Conservation (phyloP, 2,113 vertebrate genomes). For the Loxodonta africana region DNA sequence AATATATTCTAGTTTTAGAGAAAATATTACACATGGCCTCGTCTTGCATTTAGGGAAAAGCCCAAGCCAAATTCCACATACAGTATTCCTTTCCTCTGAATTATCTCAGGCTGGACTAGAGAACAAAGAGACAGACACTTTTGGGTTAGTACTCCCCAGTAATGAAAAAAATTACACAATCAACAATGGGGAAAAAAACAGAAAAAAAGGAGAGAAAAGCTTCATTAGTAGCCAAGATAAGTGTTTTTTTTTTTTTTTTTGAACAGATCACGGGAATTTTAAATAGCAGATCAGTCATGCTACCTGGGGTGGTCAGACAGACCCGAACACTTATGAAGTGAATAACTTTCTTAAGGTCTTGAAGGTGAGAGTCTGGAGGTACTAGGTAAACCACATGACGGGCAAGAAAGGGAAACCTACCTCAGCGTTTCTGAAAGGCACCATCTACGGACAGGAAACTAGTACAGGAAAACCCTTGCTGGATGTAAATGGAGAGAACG, state of each 20-base stretch:
- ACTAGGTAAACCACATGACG: constrained; percentile 85
- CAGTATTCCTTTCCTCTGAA: constrained; percentile 83
- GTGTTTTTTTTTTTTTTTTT: constrained; percentile 60
- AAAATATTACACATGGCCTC: constrained; percentile 88
- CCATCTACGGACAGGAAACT: constrained; percentile 87
- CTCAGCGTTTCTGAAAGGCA: constrained; percentile 91
- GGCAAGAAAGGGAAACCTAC: constrained; percentile 83
- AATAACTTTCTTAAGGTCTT: constrained; percentile 85
- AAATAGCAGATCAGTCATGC: constrained; percentile 85
- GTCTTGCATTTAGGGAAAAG: constrained; percentile 85
- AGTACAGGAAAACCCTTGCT: constrained; percentile 79
- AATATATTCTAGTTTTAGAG: constrained; percentile 88
- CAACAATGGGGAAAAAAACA: constrained; percentile 82
- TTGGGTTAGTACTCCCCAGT: constrained; percentile 84
- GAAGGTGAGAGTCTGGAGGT: constrained; percentile 86
- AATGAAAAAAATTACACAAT: constrained; percentile 83
- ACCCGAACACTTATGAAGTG: constrained; percentile 81
- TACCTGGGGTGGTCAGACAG: constrained; percentile 81
- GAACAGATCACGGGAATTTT: constrained; percentile 80
- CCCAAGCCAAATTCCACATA: constrained; percentile 86
- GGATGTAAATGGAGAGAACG: constrained; percentile 79
- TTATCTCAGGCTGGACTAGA: constrained; percentile 77
- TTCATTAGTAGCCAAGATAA: constrained; percentile 63
- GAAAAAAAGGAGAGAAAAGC: constrained; percentile 67
- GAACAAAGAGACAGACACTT: constrained; percentile 84